A percentile compares a stretch with the other conserved stretches of the same genome.
These are phyloP conservation scores for Heliconius nattereri DNA, from an alignment of 1,140 invertebrate genomes.

Conservation along the genomic window DNA sequence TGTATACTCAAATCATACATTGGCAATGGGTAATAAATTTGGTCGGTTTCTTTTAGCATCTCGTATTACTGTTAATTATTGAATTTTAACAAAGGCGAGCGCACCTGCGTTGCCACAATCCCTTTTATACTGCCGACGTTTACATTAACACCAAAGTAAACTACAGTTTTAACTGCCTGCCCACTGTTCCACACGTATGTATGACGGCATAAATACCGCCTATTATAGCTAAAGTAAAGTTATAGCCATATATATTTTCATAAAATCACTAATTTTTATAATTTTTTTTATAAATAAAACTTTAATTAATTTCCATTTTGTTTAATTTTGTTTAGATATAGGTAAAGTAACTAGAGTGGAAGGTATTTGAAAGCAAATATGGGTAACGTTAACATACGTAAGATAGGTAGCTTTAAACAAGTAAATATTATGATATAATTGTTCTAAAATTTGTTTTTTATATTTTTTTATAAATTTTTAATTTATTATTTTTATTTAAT, in stretches of 20 bases:
- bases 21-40: conserved; percentile 57
- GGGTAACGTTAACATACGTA: no score
- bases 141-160: conserved; percentile 46
- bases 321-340: no score
- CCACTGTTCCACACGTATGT: conserved; percentile 30
- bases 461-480: no score
- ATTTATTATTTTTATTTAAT: no score
- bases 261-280: no score
- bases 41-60: conserved; percentile 66
- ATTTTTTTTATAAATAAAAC: no score
- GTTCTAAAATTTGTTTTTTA: no score
- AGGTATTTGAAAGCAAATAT: no score
- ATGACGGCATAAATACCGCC: conserved; percentile 24
- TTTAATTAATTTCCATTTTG: no score
- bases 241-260: background rate
- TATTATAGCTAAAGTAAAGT: background rate
- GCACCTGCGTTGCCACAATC: conserved; percentile 55
- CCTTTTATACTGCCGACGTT: conserved; percentile 57
- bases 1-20: conserved; percentile 42
- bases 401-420: no score
- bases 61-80: conserved; percentile 66
- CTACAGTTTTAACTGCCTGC: conserved; percentile 46
- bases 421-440: no score
- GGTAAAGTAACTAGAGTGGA: no score
- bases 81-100: conserved; percentile 61